Conservation (phyloP, 2,797 vertebrate genomes). For the Eidolon dupreanum region DNA sequence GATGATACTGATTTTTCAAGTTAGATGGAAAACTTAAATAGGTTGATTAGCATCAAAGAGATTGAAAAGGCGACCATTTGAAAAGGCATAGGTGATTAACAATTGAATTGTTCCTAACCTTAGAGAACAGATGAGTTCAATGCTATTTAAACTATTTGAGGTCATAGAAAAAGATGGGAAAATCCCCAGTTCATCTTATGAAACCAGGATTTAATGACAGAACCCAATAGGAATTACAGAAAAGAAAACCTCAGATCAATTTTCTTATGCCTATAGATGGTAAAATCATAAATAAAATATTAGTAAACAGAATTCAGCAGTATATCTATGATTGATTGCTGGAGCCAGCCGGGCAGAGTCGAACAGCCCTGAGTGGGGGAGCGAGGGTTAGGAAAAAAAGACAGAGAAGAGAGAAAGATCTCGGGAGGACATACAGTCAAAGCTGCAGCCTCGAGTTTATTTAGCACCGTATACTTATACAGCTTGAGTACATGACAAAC, state of each 20-base stretch:
- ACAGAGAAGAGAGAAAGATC: too few relatives aligned
- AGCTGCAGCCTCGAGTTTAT: too few relatives aligned
- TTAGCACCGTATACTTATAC: too few relatives aligned
- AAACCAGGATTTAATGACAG: constrained; percentile 11
- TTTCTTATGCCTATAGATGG: neutral
- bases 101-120: neutral
- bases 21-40: neutral
- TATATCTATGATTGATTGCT: neutral
- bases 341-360: too few relatives aligned
- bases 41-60: constrained; percentile 20
- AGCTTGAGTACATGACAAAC: too few relatives aligned
- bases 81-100: neutral
- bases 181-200: neutral
- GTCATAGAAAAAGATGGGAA: neutral
- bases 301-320: neutral
- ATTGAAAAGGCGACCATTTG: neutral
- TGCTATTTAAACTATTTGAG: neutral
- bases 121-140: neutral
- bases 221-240: constrained; percentile 15
- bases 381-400: too few relatives aligned
- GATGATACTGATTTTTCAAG: neutral
- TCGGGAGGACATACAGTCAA: too few relatives aligned
- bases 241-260: neutral
- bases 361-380: too few relatives aligned
- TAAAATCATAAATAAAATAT: constrained; percentile 15